These are phyloP conservation scores for Callopanchax toddi DNA, from an alignment of 2,113 vertebrate species.

Conservation along the genomic window DNA sequence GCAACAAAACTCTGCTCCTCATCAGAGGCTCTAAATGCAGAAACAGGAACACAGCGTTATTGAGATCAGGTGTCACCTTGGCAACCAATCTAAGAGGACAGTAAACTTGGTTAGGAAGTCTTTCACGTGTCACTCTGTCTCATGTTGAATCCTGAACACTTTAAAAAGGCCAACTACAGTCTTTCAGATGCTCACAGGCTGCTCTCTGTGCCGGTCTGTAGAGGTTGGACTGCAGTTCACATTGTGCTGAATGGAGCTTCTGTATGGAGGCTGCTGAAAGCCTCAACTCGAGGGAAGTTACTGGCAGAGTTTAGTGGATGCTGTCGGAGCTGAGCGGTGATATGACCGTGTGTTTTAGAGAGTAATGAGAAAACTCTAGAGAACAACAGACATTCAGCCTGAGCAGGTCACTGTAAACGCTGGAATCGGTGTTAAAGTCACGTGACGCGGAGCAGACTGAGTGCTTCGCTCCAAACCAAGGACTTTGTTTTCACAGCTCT, in stretches of 20 bases:
- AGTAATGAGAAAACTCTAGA: background rate
- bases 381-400: conserved; percentile 45
- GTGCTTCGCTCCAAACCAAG: background rate
- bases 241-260: conserved; percentile 58
- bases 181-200: conserved; percentile 28
- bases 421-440: conserved; percentile 34
- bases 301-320: conserved; percentile 48
- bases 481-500: background rate
- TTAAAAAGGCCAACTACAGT: conserved; percentile 32
- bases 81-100: conserved; percentile 28
- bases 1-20: background rate
- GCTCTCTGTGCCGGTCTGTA: conserved; percentile 23
- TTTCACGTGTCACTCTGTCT: conserved; percentile 30
- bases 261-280: conserved; percentile 21
- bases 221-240: conserved; percentile 13
- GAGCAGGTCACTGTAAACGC: conserved; percentile 28
- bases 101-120: background rate
- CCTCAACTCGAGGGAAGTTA: conserved; percentile 54
- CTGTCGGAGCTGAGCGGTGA: conserved; percentile 15
- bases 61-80: conserved; percentile 25
- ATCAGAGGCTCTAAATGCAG: conserved; percentile 29
- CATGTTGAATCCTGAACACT: conserved; percentile 42
- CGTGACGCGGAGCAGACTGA: background rate
- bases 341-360: background rate
- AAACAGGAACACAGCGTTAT: conserved; percentile 17